A percentile compares a stretch with the other conserved stretches of the same genome.
Evolutionary conservation across 2,797 vertebrate species (phyloP).

Genomic region (Balearica regulorum): DNA sequence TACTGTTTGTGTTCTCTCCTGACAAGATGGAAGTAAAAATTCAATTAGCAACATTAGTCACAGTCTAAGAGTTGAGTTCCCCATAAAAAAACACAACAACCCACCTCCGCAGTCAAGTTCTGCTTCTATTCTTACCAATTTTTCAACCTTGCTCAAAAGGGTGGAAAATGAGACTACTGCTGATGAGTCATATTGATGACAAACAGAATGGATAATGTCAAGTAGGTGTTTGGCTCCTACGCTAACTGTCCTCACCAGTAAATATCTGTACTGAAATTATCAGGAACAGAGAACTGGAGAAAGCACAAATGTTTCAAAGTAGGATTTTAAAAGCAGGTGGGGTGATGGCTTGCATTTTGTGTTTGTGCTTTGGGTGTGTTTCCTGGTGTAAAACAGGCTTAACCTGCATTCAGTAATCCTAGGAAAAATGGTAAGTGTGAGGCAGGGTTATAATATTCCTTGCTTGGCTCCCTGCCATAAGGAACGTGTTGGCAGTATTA

Average conservation of each 20-base stretch:
- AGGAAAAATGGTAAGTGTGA: neutral
- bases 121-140: constrained; percentile 63
- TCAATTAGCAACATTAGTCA: constrained; percentile 40
- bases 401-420: neutral
- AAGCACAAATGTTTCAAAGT: neutral
- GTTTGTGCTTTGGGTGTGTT: neutral
- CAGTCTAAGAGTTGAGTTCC: neutral
- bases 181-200: constrained; percentile 42
- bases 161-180: constrained; percentile 39
- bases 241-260: neutral
- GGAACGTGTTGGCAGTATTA: neutral
- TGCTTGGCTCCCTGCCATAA: neutral
- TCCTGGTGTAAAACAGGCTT: neutral
- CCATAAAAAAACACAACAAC: neutral
- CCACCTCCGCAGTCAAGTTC: constrained; percentile 16
- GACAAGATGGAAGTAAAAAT: constrained; percentile 35
- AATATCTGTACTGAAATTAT: neutral
- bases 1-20: neutral
- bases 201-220: constrained; percentile 29
- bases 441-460: neutral
- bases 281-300: neutral
- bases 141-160: constrained; percentile 25
- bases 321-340: neutral
- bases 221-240: neutral
- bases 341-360: neutral